A percentile compares a stretch with the other conserved stretches of the same genome.
Conservation (phyloP, 2,113 vertebrate genomes). For the Pterocles gutturalis region DNA sequence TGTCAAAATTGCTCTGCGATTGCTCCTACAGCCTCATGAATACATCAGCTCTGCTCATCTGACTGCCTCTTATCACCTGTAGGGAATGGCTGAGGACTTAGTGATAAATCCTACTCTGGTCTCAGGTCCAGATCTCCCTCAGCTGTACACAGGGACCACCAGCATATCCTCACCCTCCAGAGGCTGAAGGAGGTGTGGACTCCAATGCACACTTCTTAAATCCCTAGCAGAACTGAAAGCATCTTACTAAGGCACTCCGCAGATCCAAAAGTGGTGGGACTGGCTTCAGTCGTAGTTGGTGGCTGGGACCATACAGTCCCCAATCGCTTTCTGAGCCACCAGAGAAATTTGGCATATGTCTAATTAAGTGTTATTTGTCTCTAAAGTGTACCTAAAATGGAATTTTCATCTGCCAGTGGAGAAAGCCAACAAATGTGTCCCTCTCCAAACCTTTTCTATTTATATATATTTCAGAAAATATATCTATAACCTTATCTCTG, state of each 20-base stretch:
- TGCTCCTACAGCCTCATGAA: neutral
- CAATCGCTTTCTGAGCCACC: neutral
- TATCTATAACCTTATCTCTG: neutral
- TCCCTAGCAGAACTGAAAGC: neutral
- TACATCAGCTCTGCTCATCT: neutral
- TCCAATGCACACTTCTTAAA: neutral
- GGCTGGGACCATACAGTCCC: neutral
- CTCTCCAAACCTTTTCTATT: neutral
- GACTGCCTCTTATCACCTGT: neutral
- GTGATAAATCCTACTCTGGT: neutral
- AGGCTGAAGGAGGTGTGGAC: neutral
- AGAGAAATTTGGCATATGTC: neutral
- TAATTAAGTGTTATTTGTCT: neutral
- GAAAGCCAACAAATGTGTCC: neutral
- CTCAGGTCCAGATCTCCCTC: neutral
- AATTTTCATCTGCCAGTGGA: neutral
- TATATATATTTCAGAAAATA: neutral
- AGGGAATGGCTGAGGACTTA: rapidly evolving
- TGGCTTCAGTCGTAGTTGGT: neutral
- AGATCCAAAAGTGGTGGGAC: neutral
- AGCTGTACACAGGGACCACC: neutral
- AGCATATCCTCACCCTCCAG: neutral
- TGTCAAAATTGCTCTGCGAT: neutral
- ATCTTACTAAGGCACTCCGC: rapidly evolving
- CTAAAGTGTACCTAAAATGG: neutral